Percentiles rank a stretch among this genome's conserved stretches.
phyloP scores from a whole-genome alignment of 2,797 vertebrate genomes.

The Tragopan temminckii region DNA sequence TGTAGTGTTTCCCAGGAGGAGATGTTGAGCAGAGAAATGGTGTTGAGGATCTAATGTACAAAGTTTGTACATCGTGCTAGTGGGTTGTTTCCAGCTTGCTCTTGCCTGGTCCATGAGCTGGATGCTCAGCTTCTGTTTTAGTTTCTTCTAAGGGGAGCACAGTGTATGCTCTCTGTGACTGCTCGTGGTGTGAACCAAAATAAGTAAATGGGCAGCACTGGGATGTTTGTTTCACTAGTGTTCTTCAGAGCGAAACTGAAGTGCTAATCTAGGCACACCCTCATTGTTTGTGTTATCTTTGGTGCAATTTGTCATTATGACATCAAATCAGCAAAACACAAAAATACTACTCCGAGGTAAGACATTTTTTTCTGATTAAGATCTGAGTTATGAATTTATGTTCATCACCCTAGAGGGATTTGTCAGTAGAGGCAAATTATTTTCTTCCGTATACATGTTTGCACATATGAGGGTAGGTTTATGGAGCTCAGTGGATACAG shows the following conservation, averaged over 20 bases:
- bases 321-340: neutral
- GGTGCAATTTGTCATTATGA: neutral
- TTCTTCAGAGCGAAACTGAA: neutral
- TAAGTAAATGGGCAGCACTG: rapidly evolving
- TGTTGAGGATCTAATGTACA: neutral
- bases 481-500: neutral
- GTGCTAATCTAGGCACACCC: neutral
- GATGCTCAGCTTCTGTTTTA: neutral
- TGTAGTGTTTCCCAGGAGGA: neutral
- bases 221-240: rapidly evolving
- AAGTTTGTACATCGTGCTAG: neutral
- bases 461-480: neutral
- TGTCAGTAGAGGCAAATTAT: neutral
- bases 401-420: neutral
- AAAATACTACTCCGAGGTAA: neutral
- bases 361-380: neutral
- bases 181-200: neutral
- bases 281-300: neutral
- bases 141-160: neutral
- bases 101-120: neutral
- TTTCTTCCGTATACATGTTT: neutral
- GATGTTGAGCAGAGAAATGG: neutral
- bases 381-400: neutral
- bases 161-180: neutral
- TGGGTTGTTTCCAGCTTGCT: neutral